Evolutionary conservation across 2,797 vertebrate genomes (phyloP).

Genomic region (Sorex maritimensis): DNA sequence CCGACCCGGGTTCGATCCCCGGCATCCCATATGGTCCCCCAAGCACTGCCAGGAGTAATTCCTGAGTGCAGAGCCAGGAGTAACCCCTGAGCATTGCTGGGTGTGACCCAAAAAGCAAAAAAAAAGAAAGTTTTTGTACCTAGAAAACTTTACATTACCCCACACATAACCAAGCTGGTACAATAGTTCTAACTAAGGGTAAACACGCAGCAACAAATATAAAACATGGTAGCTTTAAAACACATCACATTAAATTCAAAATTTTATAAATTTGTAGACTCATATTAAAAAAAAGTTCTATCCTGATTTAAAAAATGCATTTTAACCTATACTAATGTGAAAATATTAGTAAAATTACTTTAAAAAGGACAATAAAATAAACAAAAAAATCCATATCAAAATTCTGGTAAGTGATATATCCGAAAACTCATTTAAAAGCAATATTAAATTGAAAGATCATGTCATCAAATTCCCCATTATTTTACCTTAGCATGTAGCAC

Average conservation of each 20-base stretch:
- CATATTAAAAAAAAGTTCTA: not conserved
- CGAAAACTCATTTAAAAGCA: conserved; percentile 65
- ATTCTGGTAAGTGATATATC: conserved; percentile 42
- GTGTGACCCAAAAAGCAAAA: too few relatives aligned
- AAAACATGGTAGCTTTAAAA: conserved; percentile 23
- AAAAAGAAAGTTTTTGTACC: not conserved
- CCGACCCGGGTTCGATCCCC: too few relatives aligned
- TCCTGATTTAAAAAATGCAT: conserved; percentile 41
- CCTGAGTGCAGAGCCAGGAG: too few relatives aligned
- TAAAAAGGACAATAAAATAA: conserved; percentile 6
- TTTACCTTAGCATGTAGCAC: conserved; percentile 56
- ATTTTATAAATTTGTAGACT: not conserved
- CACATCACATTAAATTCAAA: not conserved
- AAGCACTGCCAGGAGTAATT: too few relatives aligned
- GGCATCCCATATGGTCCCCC: too few relatives aligned
- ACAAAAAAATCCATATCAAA: not conserved
- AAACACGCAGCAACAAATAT: not conserved
- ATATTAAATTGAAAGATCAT: conserved; percentile 47
- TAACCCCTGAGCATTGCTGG: too few relatives aligned
- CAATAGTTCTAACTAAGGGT: not conserved
- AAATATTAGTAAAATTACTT: conserved; percentile 32
- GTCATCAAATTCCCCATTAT: conserved; percentile 54
- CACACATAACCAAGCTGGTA: not conserved
- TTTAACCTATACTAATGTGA: not conserved
- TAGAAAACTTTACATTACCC: not conserved